A percentile compares a stretch with the other conserved stretches of the same genome.
Conservation (phyloP, 2,888 invertebrate species). For the Tortricodes alternella region DNA sequence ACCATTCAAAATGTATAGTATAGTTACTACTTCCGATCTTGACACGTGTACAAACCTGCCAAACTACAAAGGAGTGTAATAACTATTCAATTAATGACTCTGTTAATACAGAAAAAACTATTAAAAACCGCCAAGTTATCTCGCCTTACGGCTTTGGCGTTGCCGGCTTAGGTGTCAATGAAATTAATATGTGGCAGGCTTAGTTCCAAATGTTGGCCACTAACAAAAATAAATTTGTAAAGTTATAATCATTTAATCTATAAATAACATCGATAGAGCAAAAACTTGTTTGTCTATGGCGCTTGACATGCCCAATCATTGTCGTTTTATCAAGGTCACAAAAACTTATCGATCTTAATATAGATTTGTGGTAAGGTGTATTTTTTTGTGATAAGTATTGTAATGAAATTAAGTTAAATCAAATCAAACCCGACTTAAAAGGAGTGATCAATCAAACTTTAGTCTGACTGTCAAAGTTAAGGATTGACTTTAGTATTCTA, state of each 20-base stretch:
- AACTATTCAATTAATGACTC: not conserved
- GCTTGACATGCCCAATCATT: slow-evolving; percentile 18
- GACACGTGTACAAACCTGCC: not conserved
- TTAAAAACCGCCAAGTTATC: too few species aligned
- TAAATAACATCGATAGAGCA: slow-evolving; percentile 3
- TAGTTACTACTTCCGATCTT: not conserved
- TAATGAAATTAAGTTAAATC: too few species aligned
- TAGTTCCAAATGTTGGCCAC: not conserved
- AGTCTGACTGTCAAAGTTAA: too few species aligned
- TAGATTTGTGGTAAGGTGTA: too few species aligned
- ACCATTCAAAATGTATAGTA: too few species aligned
- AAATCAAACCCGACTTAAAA: too few species aligned
- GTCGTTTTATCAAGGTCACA: slow-evolving; percentile 7
- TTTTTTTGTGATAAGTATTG: too few species aligned
- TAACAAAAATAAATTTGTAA: not conserved
- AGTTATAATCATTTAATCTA: slow-evolving; percentile 4
- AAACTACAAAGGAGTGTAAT: not conserved
- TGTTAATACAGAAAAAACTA: not conserved
- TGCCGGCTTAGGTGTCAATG: too few species aligned
- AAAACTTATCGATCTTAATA: not conserved
- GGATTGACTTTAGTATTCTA: too few species aligned
- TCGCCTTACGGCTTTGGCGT: too few species aligned
- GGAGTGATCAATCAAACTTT: too few species aligned
- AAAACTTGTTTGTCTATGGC: slow-evolving; percentile 27
- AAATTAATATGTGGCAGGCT: not conserved